Evolutionary conservation across 2,888 invertebrate genomes (phyloP).

Genomic region (Pyrgus malvae): DNA sequence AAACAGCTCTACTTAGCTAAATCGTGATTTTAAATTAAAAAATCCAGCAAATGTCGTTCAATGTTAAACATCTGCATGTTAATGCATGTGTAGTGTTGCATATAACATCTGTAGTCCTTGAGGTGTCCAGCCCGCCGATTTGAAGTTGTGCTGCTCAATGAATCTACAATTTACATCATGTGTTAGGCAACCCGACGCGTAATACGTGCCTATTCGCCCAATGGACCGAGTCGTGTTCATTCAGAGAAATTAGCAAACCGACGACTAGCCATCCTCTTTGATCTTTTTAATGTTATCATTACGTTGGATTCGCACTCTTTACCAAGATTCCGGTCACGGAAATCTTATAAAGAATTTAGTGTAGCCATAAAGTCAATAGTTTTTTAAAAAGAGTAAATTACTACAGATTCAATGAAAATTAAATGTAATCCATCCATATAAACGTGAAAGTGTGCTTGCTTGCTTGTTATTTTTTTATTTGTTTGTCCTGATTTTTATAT

Average conservation of each 20-base stretch:
- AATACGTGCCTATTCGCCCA: constrained; percentile 34
- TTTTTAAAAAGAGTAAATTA: too few relatives aligned
- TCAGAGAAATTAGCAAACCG: constrained; percentile 35
- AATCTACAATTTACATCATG: constrained; percentile 43
- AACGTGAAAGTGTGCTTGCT: too few relatives aligned
- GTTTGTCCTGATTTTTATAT: too few relatives aligned
- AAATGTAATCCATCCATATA: too few relatives aligned
- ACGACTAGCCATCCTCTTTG: constrained; percentile 11
- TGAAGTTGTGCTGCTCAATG: constrained; percentile 45
- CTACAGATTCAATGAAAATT: too few relatives aligned
- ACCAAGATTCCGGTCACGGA: neutral
- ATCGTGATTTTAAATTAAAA: too few relatives aligned
- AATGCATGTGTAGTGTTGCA: neutral
- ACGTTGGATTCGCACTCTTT: neutral
- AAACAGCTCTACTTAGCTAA: too few relatives aligned
- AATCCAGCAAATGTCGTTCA: too few relatives aligned
- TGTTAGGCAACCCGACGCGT: constrained; percentile 30
- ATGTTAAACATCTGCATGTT: too few relatives aligned
- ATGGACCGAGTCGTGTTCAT: constrained; percentile 38
- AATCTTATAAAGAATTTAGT: too few relatives aligned
- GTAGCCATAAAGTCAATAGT: too few relatives aligned
- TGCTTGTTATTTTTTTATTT: too few relatives aligned
- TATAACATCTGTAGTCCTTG: constrained; percentile 7
- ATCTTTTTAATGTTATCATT: constrained; percentile 19
- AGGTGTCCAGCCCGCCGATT: constrained; percentile 44